Conservation (phyloP, 2,888 invertebrate species). For the Pammene aurita region DNA sequence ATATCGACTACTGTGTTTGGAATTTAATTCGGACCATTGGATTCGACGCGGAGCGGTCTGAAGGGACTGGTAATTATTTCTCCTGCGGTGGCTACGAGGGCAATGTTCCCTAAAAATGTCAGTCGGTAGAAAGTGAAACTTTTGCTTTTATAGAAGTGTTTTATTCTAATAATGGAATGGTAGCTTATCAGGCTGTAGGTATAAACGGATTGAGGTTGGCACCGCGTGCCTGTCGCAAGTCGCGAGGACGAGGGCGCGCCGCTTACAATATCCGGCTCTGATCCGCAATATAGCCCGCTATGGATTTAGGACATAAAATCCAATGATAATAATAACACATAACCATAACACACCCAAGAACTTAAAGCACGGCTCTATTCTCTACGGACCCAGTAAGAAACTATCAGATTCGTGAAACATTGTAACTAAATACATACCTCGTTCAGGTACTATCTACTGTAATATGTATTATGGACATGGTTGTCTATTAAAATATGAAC, state of each 20-base stretch:
- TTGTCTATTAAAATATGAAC: no score
- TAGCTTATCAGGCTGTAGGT: conserved; percentile 55
- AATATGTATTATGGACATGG: no score
- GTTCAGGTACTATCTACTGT: no score
- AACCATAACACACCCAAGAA: conserved; percentile 47
- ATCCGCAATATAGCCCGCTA: conserved; percentile 61
- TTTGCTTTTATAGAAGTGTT: conserved; percentile 28
- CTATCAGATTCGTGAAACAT: no score
- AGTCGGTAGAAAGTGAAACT: conserved; percentile 21
- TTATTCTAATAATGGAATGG: conserved; percentile 31
- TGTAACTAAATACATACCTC: no score
- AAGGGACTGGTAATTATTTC: no score
- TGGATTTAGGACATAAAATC: conserved; percentile 66
- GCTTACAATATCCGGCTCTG: conserved; percentile 64
- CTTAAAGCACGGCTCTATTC: conserved; percentile 27
- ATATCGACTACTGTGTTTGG: not conserved
- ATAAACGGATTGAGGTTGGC: conserved; percentile 54
- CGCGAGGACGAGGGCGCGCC: conserved; percentile 52
- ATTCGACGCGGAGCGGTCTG: not conserved
- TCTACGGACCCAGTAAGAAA: not conserved
- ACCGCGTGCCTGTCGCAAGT: conserved; percentile 42
- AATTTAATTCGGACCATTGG: conserved; percentile 11
- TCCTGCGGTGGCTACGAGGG: no score
- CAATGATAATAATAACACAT: conserved; percentile 65
- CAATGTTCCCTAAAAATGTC: not conserved